Percentiles rank a stretch among this genome's conserved stretches.
Evolutionary conservation across 1,140 invertebrate species (phyloP).

Genomic region (Drosophila pseudoananassae): DNA sequence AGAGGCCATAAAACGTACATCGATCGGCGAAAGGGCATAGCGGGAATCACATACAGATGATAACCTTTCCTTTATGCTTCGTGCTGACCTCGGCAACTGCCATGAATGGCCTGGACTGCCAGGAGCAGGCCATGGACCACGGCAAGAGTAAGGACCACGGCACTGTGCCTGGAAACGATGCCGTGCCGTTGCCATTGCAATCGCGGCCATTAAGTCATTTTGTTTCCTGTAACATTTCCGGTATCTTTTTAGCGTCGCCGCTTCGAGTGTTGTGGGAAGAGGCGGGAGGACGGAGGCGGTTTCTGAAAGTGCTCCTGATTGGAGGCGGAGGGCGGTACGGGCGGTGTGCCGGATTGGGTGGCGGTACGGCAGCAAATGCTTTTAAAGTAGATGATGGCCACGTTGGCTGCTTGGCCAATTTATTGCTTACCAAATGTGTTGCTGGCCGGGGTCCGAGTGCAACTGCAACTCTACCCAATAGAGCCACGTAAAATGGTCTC

Average conservation of each 20-base stretch:
- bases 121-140: conserved; percentile 22
- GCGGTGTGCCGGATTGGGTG: conserved; percentile 16
- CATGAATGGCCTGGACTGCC: conserved; percentile 58
- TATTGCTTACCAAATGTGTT: conserved; percentile 73
- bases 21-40: conserved; percentile 30
- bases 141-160: conserved; percentile 3
- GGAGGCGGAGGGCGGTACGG: conserved; percentile 8
- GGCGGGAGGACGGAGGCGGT: not conserved
- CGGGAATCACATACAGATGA: conserved; percentile 6
- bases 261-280: conserved; percentile 17
- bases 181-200: conserved; percentile 67
- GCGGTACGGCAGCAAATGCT: conserved; percentile 57
- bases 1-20: not conserved
- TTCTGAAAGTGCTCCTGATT: conserved; percentile 21
- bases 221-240: conserved; percentile 79
- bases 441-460: conserved; percentile 42
- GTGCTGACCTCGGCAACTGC: conserved; percentile 63
- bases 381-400: conserved; percentile 68
- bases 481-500: conserved; percentile 63
- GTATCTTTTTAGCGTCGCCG: conserved; percentile 75
- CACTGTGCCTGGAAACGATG: conserved; percentile 52
- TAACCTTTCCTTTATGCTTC: conserved; percentile 56
- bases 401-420: conserved; percentile 70
- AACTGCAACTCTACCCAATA: conserved; percentile 43
- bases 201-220: conserved; percentile 81